Evolutionary conservation across 2,888 invertebrate species (phyloP).

Genomic region (Platypus cylindrus): DNA sequence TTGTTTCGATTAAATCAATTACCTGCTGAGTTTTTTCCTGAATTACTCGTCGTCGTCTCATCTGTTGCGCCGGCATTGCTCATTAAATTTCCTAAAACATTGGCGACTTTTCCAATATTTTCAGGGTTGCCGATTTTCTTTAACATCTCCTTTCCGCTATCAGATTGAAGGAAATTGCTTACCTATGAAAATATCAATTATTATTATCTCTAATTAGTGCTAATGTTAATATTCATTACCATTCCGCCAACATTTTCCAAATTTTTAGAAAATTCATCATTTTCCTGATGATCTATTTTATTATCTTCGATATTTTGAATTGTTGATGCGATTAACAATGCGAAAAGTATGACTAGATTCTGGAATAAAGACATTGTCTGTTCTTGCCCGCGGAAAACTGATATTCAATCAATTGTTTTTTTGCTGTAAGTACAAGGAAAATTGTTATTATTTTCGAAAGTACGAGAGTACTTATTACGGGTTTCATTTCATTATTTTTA

Average conservation of each 20-base stretch:
- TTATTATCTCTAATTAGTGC: background rate
- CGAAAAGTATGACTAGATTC: constrained; percentile 24
- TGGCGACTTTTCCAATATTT: constrained; percentile 18
- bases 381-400: too few species aligned
- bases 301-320: constrained; percentile 24
- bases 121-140: constrained; percentile 17
- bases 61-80: constrained; percentile 1
- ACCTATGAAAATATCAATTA: constrained; percentile 5
- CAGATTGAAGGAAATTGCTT: constrained; percentile 55
- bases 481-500: too few species aligned
- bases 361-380: too few species aligned
- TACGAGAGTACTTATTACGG: too few species aligned
- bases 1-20: too few species aligned
- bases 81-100: constrained; percentile 19
- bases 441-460: too few species aligned
- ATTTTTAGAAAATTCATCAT: constrained; percentile 44
- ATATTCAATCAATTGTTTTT: too few species aligned
- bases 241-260: constrained; percentile 46
- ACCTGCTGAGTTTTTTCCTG: too few species aligned
- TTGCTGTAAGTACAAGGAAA: too few species aligned
- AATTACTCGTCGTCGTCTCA: background rate
- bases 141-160: constrained; percentile 39
- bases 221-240: too few species aligned
- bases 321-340: too few species aligned
- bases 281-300: constrained; percentile 35